Percentiles rank a stretch among this genome's conserved stretches.
Evolutionary conservation across 2,113 vertebrate species (phyloP).

Genomic region (Leucopternis melanops): DNA sequence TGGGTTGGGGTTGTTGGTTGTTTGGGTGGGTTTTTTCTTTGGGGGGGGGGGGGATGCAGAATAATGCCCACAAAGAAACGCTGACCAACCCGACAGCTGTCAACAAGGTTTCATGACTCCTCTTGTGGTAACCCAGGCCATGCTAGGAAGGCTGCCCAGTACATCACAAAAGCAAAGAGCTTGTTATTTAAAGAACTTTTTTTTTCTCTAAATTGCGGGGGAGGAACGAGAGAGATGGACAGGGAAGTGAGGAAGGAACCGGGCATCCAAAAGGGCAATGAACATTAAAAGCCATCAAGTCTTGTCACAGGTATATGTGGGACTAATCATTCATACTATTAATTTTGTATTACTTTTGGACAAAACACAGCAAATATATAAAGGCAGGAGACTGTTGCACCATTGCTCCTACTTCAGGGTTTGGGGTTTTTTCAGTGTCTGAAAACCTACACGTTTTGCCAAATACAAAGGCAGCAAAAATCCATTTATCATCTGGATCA

Average conservation of each 20-base stretch:
- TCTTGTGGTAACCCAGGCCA: background rate
- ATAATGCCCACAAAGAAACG: background rate
- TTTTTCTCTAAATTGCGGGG: background rate
- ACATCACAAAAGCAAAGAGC: background rate
- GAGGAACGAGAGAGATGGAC: background rate
- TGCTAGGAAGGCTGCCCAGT: background rate
- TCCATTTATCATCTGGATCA: background rate
- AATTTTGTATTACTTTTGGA: background rate
- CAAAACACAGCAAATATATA: background rate
- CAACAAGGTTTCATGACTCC: background rate
- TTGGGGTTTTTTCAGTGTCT: background rate
- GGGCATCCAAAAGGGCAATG: background rate
- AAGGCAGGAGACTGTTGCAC: background rate
- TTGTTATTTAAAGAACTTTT: background rate
- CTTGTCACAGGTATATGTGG: background rate
- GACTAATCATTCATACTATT: background rate
- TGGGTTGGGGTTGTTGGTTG: too few species aligned
- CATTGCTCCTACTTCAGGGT: background rate
- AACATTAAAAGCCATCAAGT: background rate
- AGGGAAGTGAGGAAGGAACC: background rate
- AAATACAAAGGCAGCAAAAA: background rate
- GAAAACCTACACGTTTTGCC: background rate
- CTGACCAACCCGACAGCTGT: background rate
- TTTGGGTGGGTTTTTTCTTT: too few species aligned
- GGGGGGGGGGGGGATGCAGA: background rate